A percentile compares a stretch with the other conserved stretches of the same genome.
These are phyloP conservation scores for Harpalus rubripes DNA, from an alignment of 2,888 invertebrate species.

Conservation along the genomic window DNA sequence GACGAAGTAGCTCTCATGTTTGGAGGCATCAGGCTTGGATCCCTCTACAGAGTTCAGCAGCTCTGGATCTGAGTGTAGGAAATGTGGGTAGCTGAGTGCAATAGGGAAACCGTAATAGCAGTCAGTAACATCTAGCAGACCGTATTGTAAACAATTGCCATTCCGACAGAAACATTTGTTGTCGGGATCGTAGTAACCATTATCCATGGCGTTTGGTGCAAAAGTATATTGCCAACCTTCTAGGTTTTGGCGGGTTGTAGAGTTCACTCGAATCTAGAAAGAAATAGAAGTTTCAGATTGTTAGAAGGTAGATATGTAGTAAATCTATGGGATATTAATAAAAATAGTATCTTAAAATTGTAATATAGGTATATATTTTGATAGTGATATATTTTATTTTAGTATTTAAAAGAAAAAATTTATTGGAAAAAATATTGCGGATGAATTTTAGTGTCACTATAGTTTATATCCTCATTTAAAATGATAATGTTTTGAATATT, in stretches of 20 bases:
- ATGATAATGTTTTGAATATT: too few relatives aligned
- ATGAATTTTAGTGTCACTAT: too few relatives aligned
- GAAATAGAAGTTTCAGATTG: constrained; percentile 21
- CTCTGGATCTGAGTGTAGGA: constrained; percentile 85
- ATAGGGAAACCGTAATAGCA: constrained; percentile 96
- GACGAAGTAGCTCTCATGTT: constrained; percentile 86
- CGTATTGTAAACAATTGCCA: constrained; percentile 84
- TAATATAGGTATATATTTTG: too few relatives aligned
- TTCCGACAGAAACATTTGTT: constrained; percentile 91
- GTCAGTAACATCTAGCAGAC: constrained; percentile 89
- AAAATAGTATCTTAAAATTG: too few relatives aligned
- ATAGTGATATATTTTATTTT: too few relatives aligned
- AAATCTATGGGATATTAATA: too few relatives aligned
- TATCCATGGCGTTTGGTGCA: constrained; percentile 87
- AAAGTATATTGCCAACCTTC: constrained; percentile 87
- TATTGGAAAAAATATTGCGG: too few relatives aligned
- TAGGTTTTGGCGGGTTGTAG: constrained; percentile 82
- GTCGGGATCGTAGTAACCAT: constrained; percentile 84
- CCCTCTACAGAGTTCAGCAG: constrained; percentile 85
- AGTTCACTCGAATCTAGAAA: constrained; percentile 81
- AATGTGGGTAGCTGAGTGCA: constrained; percentile 93
- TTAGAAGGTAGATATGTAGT: too few relatives aligned
- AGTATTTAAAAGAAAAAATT: too few relatives aligned
- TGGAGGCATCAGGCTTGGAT: constrained; percentile 81
- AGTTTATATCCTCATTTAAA: too few relatives aligned